Conservation (phyloP, 2,113 vertebrate species). For the Barnardius zonarius region DNA sequence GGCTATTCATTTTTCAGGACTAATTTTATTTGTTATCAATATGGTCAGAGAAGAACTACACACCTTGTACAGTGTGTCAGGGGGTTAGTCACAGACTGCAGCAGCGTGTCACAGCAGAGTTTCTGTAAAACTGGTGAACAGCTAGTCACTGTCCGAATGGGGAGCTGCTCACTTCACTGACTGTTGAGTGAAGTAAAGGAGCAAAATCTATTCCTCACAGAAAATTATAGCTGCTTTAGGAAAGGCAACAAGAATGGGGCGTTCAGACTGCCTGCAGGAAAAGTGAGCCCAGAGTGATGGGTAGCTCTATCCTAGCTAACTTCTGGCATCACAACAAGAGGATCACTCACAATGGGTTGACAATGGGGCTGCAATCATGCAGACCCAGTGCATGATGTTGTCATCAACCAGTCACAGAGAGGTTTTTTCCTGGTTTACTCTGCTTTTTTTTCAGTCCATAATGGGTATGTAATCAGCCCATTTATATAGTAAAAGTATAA, state of each 20-base stretch:
- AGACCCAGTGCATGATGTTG: neutral
- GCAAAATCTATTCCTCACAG: neutral
- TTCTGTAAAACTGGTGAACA: neutral
- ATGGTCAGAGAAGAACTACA: neutral
- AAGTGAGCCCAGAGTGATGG: neutral
- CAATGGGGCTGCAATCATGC: neutral
- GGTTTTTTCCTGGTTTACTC: neutral
- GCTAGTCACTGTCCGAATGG: neutral
- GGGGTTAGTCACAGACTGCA: neutral
- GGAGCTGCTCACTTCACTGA: neutral
- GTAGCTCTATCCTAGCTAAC: neutral
- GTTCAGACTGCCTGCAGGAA: neutral
- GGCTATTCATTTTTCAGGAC: neutral
- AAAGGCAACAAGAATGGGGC: neutral
- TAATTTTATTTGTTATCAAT: neutral
- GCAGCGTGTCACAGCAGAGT: neutral
- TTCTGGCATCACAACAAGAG: neutral
- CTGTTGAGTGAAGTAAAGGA: neutral
- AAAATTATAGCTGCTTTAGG: neutral
- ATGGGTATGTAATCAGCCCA: neutral
- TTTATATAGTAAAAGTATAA: neutral
- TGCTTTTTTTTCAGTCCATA: neutral
- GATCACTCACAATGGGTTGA: neutral
- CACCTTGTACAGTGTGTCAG: neutral
- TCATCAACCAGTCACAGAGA: neutral